These are phyloP conservation scores for Ictidomys tridecemlineatus DNA, from an alignment of 2,113 vertebrate genomes.

Conservation along the genomic window DNA sequence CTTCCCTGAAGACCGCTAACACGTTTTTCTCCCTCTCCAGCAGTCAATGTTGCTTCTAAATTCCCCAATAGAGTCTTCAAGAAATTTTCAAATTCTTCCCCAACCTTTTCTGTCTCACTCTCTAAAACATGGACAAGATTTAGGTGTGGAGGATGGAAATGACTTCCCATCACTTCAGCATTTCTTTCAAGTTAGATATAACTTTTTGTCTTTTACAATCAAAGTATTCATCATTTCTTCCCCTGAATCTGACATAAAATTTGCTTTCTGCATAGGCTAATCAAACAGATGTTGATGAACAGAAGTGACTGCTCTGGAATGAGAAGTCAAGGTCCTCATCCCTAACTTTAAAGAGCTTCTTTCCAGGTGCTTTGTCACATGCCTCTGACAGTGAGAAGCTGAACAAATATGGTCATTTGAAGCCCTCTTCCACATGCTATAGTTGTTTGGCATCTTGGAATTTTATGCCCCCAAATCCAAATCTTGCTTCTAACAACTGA, in stretches of 20 bases:
- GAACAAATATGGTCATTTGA: not conserved
- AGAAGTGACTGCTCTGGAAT: not conserved
- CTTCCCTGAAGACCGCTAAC: constrained; percentile 39
- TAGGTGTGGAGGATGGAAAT: not conserved
- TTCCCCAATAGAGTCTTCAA: constrained; percentile 13
- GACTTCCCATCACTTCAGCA: not conserved
- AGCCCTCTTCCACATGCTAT: not conserved
- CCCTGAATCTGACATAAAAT: not conserved
- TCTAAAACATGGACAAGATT: not conserved
- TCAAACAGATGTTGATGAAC: not conserved
- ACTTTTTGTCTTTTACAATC: not conserved
- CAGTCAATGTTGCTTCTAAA: constrained; percentile 53
- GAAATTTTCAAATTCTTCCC: not conserved
- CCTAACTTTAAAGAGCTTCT: not conserved
- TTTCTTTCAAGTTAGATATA: not conserved
- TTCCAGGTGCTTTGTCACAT: not conserved
- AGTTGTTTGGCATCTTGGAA: not conserved
- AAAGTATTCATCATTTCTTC: not conserved
- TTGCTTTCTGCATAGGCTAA: not conserved
- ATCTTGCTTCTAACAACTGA: not conserved
- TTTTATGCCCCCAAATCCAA: not conserved
- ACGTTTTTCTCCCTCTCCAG: constrained; percentile 50
- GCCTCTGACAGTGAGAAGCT: not conserved
- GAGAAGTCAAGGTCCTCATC: rapidly evolving
- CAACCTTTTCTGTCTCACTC: not conserved